Percentiles rank a stretch among this genome's conserved stretches.
phyloP scores from a whole-genome alignment of 2,797 vertebrate genomes.

The Eulemur rubriventer region DNA sequence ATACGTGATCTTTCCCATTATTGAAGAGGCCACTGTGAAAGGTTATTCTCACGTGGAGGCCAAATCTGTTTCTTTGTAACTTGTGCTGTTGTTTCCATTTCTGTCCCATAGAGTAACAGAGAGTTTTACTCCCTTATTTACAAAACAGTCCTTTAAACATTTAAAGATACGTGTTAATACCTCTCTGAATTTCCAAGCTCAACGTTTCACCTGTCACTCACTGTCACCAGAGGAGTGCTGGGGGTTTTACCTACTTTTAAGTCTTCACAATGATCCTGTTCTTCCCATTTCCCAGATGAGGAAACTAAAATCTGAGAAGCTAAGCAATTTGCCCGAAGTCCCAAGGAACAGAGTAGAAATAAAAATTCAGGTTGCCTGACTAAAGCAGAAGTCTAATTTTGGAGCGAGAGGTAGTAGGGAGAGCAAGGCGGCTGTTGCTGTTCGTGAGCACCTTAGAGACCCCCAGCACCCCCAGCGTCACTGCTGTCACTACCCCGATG shows the following conservation, averaged over 20 bases:
- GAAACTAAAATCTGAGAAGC: background rate
- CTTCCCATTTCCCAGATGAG: background rate
- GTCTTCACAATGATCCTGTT: background rate
- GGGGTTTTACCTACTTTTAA: background rate
- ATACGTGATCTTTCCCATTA: background rate
- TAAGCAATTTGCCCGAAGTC: background rate
- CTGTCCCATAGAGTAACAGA: background rate
- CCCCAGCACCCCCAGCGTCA: no score
- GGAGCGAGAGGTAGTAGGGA: background rate
- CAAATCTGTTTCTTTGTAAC: background rate
- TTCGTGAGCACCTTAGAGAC: background rate
- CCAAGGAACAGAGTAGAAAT: background rate
- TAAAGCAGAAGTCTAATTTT: background rate
- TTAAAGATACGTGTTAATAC: background rate
- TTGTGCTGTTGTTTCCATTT: background rate
- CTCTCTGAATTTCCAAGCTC: background rate
- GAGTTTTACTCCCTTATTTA: background rate
- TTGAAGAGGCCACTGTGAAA: background rate
- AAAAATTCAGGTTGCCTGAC: background rate
- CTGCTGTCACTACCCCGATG: accelerated
- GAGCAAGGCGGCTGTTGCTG: no score
- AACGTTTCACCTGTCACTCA: background rate
- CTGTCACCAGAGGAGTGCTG: background rate
- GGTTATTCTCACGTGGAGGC: background rate
- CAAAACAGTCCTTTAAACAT: background rate